A percentile compares a stretch with the other conserved stretches of the same genome.
phyloP scores from a whole-genome alignment of 1,140 invertebrate genomes.

The Ganaspis sp. region DNA sequence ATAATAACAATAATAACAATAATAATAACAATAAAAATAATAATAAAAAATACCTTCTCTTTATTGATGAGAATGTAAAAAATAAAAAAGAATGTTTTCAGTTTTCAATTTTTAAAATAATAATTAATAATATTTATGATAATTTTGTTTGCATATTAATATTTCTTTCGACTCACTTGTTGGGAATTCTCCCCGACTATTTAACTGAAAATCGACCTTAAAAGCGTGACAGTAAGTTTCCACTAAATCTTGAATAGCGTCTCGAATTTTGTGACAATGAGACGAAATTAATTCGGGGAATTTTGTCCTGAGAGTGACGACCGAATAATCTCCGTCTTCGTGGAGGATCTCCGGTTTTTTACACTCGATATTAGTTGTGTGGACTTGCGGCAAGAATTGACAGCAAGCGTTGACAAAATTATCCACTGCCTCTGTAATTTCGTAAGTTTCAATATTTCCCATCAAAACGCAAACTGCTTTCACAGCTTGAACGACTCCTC shows the following conservation, averaged over 20 bases:
- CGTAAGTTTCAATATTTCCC: conserved; percentile 90
- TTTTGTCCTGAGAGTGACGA: conserved; percentile 78
- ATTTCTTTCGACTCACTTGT: conserved; percentile 68
- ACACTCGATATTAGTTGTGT: conserved; percentile 74
- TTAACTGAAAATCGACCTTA: conserved; percentile 87
- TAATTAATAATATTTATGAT: no score
- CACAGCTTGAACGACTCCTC: conserved; percentile 88
- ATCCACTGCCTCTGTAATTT: conserved; percentile 86
- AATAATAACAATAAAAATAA: neutral
- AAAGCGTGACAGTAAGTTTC: conserved; percentile 90
- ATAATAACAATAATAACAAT: no score
- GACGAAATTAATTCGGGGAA: conserved; percentile 78
- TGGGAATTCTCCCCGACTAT: conserved; percentile 67
- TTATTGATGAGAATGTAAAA: no score
- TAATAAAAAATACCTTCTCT: conserved; percentile 39
- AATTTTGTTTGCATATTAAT: neutral
- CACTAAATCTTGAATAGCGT: conserved; percentile 85
- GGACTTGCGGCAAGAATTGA: conserved; percentile 72
- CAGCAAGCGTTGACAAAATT: conserved; percentile 82
- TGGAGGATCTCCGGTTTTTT: conserved; percentile 78
- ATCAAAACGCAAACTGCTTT: conserved; percentile 94
- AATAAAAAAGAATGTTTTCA: no score
- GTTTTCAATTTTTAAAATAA: no score
- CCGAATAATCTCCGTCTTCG: conserved; percentile 80
- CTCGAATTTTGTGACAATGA: conserved; percentile 82